phyloP scores from a whole-genome alignment of 2,113 vertebrate genomes.

The Daubentonia madagascariensis region DNA sequence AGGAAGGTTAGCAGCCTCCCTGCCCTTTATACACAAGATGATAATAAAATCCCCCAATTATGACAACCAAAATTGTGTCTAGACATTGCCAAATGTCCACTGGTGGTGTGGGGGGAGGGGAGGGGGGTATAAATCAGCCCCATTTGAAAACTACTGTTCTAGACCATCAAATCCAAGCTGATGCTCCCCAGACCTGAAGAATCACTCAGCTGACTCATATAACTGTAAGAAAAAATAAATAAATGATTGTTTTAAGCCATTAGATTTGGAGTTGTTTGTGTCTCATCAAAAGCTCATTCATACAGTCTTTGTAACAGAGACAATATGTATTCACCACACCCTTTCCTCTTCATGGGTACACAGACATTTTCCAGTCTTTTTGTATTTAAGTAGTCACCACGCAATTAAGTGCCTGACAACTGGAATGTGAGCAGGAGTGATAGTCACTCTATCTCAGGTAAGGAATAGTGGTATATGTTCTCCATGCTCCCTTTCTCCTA shows the following conservation, averaged over 20 bases:
- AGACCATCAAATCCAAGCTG: neutral
- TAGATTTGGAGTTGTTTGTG: neutral
- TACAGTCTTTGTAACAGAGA: neutral
- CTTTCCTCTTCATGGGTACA: neutral
- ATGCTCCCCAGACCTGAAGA: neutral
- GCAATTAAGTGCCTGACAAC: neutral
- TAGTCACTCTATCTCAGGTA: neutral
- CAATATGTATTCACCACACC: neutral
- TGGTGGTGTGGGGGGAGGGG: neutral
- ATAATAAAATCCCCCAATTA: neutral
- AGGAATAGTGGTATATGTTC: neutral
- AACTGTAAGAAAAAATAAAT: neutral
- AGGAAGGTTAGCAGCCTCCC: neutral
- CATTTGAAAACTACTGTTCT: neutral
- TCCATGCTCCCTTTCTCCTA: neutral
- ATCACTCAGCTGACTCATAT: neutral
- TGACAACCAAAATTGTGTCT: neutral
- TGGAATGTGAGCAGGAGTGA: neutral
- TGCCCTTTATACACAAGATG: neutral
- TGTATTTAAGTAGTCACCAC: neutral
- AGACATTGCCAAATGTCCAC: neutral
- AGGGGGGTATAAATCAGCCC: too few relatives aligned
- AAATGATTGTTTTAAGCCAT: neutral
- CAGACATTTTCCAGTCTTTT: neutral
- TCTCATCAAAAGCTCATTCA: neutral